Conservation (phyloP, 2,888 invertebrate genomes). For the Gerris lacustris region DNA sequence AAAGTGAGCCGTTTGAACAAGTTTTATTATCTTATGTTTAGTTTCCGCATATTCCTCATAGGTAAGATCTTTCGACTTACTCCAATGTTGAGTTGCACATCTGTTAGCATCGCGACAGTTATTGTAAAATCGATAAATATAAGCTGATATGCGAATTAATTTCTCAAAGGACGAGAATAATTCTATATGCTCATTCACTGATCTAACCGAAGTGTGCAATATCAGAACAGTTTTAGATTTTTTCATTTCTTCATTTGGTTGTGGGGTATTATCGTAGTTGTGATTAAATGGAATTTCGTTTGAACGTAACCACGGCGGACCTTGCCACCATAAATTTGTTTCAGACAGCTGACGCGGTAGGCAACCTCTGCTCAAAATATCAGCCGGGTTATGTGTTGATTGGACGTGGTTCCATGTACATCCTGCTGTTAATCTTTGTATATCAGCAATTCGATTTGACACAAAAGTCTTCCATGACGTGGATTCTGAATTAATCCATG, state of each 20-base stretch:
- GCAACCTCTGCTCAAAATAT: not conserved
- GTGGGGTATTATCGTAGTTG: not conserved
- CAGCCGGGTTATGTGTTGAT: not conserved
- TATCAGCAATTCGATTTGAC: too few species aligned
- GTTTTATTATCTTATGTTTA: not conserved
- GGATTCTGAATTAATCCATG: too few species aligned
- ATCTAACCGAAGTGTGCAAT: not conserved
- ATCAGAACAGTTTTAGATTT: not conserved
- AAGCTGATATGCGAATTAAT: not conserved
- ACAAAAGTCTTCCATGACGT: too few species aligned
- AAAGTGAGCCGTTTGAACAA: not conserved
- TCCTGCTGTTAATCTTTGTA: too few species aligned
- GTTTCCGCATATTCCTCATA: not conserved
- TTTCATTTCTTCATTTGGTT: not conserved
- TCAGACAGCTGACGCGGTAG: not conserved
- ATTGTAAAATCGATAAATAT: not conserved
- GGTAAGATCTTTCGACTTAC: not conserved
- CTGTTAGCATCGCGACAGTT: not conserved
- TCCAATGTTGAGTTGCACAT: accelerated
- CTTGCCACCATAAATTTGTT: not conserved
- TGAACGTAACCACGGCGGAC: not conserved
- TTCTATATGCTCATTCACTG: not conserved
- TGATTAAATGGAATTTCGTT: not conserved
- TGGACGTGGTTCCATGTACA: not conserved
- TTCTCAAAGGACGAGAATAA: not conserved